Evolutionary conservation across 2,113 vertebrate species (phyloP), one percentile per base, ranked within the genome.

Genomic region (Edolisoma coerulescens): DNA sequence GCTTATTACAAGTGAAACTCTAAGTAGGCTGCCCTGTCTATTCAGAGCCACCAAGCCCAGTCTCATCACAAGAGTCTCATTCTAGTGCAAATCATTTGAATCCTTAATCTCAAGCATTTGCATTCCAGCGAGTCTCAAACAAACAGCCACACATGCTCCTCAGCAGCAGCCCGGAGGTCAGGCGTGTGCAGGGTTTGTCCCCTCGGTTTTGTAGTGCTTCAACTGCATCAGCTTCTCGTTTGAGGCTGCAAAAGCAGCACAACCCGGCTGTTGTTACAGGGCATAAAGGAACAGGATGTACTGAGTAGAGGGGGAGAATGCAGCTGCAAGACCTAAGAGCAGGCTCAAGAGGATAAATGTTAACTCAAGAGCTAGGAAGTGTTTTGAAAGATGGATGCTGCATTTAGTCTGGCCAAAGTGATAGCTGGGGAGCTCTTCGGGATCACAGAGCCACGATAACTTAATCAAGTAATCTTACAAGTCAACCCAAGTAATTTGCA

Each of bases 1-100:
- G 59, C 33, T 47, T 52, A 30, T 20, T 75, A 44, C 44, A 84
- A 57, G 61, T 59, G 37, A 44, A 92, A 91, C 16, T 42, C 49
- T 42, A 93, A 77, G 35, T 32, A 73, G 49, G 59, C 86, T 82
- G 65, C 63, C 54, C 70, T 54, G 81, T n/a, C 92, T 61, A 44
- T 64, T 87, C 69, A 64, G 56, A 41, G 81, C 59, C 76, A 89
- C 53, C 61, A 80, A 87, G 41, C 21, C 64, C 18, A 15, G 45
- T 24, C 71, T 81, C 84, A 90, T 77, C 94, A 80, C 78, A 90
- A 88, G 67, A 92, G 84, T 57, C 56, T 90, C 79, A 81, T 87
- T 96, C 91, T 88, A 92, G 79, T 54, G 73, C 82, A 96, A 90
- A 81, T 76, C 41, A 87, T 92, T 83, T 80, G 85, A 96, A 90